Conservation (phyloP, 2,797 vertebrate genomes). For the Nyctalus aviator region DNA sequence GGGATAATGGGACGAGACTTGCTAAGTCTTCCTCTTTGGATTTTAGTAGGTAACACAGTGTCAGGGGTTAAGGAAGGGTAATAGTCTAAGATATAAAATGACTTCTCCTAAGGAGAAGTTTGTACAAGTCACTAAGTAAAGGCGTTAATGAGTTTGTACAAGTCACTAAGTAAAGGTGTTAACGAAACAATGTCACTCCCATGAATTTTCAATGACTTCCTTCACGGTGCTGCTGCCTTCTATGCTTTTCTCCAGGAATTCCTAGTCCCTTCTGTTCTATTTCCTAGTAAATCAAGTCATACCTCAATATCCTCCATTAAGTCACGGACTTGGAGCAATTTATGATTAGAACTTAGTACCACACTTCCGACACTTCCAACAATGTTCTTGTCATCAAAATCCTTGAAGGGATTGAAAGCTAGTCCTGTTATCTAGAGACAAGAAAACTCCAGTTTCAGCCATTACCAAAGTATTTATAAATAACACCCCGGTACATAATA, state of each 20-base stretch:
- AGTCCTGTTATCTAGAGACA: constrained; percentile 76
- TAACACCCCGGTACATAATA: not conserved
- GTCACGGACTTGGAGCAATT: constrained; percentile 24
- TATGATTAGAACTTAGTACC: constrained; percentile 55
- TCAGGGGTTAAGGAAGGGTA: not conserved
- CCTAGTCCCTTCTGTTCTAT: not conserved
- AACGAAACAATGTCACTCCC: not conserved
- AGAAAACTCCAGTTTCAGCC: not conserved
- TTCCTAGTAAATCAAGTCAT: constrained; percentile 35
- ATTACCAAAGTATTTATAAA: not conserved
- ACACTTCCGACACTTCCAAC: constrained; percentile 69
- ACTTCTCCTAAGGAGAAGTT: not conserved
- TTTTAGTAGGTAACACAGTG: not conserved
- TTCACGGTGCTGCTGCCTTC: not conserved
- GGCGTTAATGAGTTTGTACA: not conserved
- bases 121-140: not conserved
- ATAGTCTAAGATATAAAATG: not conserved
- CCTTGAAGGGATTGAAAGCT: constrained; percentile 79
- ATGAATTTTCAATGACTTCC: not conserved
- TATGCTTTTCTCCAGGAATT: not conserved
- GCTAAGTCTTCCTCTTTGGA: not conserved
- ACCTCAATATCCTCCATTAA: constrained; percentile 79
- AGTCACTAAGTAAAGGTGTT: not conserved
- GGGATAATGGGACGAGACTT: not conserved
- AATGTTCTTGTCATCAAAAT: constrained; percentile 61